phyloP scores from a whole-genome alignment of 2,888 invertebrate species.

The Adineta ricciae region DNA sequence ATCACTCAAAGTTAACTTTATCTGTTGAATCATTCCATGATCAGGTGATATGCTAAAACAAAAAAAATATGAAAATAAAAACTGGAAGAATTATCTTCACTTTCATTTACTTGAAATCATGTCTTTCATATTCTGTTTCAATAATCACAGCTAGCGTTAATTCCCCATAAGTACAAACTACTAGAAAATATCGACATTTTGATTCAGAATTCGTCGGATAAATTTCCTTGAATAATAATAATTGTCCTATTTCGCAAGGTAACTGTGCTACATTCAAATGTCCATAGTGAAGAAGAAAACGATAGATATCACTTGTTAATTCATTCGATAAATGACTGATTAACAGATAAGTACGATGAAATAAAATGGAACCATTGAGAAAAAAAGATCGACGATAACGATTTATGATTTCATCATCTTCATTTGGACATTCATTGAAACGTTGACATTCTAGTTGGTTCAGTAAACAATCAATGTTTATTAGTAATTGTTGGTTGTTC shows the following conservation, averaged over 20 bases:
- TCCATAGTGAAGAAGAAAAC: conserved; percentile 10
- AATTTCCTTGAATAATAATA: conserved; percentile 6
- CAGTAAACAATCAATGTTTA: neutral
- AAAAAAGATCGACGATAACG: neutral
- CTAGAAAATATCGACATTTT: neutral
- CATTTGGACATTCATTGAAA: neutral
- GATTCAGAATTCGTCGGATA: neutral
- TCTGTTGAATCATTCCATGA: neutral
- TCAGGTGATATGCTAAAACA: neutral
- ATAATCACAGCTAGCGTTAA: neutral
- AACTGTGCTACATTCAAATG: neutral
- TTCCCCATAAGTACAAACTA: neutral
- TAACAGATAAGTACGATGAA: neutral
- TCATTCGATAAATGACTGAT: neutral
- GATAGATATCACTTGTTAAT: neutral
- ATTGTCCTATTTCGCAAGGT: neutral
- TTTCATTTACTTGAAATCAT: neutral
- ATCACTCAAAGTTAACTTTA: neutral
- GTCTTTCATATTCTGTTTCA: neutral
- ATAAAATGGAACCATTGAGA: neutral
- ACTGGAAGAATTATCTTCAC: neutral
- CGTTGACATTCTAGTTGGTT: neutral
- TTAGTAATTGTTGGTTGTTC: neutral
- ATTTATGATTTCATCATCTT: neutral
- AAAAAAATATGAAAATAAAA: neutral